A percentile compares a stretch with the other conserved stretches of the same genome.
These are phyloP conservation scores for Ginglymostoma cirratum DNA, from an alignment of 2,113 vertebrate genomes.

Conservation along the genomic window DNA sequence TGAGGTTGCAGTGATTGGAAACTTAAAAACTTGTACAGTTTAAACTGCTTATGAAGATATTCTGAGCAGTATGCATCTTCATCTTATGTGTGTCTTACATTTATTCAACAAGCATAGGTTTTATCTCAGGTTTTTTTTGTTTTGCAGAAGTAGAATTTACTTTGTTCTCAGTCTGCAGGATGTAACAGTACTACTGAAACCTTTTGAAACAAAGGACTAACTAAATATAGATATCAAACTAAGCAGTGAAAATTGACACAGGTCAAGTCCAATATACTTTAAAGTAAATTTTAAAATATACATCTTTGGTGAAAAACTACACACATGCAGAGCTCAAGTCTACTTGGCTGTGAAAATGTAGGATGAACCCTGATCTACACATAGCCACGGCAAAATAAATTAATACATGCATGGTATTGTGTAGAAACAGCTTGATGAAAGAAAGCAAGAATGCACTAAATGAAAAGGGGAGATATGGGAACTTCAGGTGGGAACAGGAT, in stretches of 20 bases:
- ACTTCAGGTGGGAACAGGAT: constrained; percentile 24
- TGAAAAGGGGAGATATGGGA: not conserved
- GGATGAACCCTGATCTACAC: not conserved
- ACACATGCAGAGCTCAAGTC: not conserved
- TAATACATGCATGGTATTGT: not conserved
- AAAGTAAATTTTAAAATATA: not conserved
- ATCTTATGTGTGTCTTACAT: not conserved
- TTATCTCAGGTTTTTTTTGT: not conserved
- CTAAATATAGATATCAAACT: not conserved
- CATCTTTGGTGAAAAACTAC: not conserved
- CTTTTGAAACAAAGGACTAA: not conserved
- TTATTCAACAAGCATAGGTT: not conserved
- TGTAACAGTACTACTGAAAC: not conserved
- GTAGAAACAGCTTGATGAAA: not conserved
- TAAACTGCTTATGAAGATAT: not conserved
- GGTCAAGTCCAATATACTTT: not conserved
- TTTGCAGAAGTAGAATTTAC: not conserved
- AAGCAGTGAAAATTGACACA: not conserved
- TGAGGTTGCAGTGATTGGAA: not conserved
- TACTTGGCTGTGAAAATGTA: not conserved
- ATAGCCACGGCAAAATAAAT: not conserved
- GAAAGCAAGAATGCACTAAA: not conserved
- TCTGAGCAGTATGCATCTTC: not conserved
- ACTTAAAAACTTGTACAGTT: not conserved
- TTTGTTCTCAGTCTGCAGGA: not conserved